Base-by-base conservation (phyloP, 2,888 invertebrate species). In the Campaea margaritaria region DNA sequence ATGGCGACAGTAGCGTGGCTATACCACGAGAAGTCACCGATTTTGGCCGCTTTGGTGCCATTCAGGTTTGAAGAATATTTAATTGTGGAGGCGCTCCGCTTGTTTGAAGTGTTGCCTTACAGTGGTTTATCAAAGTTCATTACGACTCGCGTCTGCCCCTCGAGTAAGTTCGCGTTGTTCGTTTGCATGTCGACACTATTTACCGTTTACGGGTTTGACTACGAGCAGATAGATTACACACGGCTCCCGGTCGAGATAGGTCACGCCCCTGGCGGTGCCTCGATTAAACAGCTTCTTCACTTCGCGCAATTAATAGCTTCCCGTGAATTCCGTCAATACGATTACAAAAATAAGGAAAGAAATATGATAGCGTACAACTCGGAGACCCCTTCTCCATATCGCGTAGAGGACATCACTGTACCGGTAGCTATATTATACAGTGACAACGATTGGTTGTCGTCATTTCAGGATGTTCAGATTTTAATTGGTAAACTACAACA, bases 1-100 rank as follows among this genome's bases (percentile, higher is more conserved):
- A 74, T 95, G 62, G 94, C 95, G 0, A 95, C 95, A 0, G 90
- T 95, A 4, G 94, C 94, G 0, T 95, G 87, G 69, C 77, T 93
- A 58, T 78, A 83, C n/a, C 86, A 93, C 61, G 80, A 93, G 64
- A 84, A 64, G 15, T 77, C 75, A 46, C 73, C 76, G 8, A 1
- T 64, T 0, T 28, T 57, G 7, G 43, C 42, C 21, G 28, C 36
- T 0, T 0, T 62, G 12, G 47, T 52, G 11, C 52, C 43, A 0
- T 31, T 62, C 2, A 45, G 34, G 10, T 2, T 56, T 2, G n/a
- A 16, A 13, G 28, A 39, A 9, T 43, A 27, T 9, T 5, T 13
- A 5, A 7, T 66, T 11, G 13, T n/a, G 1, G 8, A 55, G 0
- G 0, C 38, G 11, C 21, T 67, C 4, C 50, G 55, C 4, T 8